Conservation (phyloP, 2,888 invertebrate genomes). For the Athetis lepigone region DNA sequence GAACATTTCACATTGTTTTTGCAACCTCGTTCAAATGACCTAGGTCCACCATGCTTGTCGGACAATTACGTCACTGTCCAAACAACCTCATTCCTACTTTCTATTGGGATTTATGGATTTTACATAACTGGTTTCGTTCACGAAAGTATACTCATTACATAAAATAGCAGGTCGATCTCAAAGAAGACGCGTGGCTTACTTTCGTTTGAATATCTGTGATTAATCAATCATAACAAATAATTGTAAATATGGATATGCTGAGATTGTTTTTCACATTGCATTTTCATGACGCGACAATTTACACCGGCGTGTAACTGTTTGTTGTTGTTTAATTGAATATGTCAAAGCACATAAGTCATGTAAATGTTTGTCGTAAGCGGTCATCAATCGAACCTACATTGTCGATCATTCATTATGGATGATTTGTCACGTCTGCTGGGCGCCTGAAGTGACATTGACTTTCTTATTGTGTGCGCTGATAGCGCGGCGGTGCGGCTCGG, state of each 20-base stretch:
- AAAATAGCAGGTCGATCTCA: slow-evolving; percentile 50
- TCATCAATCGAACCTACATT: slow-evolving; percentile 49
- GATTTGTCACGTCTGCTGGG: slow-evolving; percentile 78
- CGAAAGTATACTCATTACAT: slow-evolving; percentile 58
- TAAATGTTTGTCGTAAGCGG: slow-evolving; percentile 28
- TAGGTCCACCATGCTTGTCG: slow-evolving; percentile 37
- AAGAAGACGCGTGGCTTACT: slow-evolving; percentile 39
- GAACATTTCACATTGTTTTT: slow-evolving; percentile 75
- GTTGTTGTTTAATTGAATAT: slow-evolving; percentile 47
- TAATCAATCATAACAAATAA: slow-evolving; percentile 36
- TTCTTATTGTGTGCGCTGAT: slow-evolving; percentile 84
- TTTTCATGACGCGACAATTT: background rate
- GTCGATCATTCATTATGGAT: slow-evolving; percentile 66
- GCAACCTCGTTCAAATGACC: slow-evolving; percentile 69
- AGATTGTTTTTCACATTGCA: slow-evolving; percentile 19
- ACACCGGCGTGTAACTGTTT: slow-evolving; percentile 12
- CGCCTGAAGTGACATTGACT: slow-evolving; percentile 87
- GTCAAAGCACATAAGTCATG: slow-evolving; percentile 31
- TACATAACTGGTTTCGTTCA: slow-evolving; percentile 57
- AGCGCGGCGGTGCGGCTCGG: slow-evolving; percentile 65
- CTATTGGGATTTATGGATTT: slow-evolving; percentile 62
- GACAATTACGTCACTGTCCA: slow-evolving; percentile 56
- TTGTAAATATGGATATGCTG: slow-evolving; percentile 20
- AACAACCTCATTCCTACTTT: slow-evolving; percentile 62
- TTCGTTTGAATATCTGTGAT: slow-evolving; percentile 32